These are phyloP conservation scores for Caiman crocodilus DNA, from an alignment of 2,797 vertebrate species.

Conservation along the genomic window DNA sequence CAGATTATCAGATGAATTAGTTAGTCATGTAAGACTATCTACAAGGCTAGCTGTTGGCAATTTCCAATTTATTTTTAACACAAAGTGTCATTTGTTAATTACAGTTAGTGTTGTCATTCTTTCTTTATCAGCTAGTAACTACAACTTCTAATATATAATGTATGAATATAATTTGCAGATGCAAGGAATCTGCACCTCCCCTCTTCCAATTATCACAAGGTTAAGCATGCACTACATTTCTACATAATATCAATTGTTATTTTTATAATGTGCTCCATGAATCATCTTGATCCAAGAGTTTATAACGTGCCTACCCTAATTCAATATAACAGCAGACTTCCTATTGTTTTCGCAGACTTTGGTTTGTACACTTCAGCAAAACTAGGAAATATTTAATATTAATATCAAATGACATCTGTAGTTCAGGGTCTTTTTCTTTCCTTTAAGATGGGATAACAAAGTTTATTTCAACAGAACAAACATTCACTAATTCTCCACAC, in stretches of 20 bases:
- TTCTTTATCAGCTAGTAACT: background rate
- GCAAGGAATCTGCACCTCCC: background rate
- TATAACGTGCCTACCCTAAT: background rate
- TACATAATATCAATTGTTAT: background rate
- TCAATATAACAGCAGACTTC: background rate
- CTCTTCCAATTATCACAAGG: background rate
- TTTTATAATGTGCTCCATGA: background rate
- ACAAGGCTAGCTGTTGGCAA: background rate
- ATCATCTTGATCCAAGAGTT: background rate
- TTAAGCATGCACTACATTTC: background rate
- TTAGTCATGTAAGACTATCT: background rate
- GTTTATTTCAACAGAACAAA: background rate
- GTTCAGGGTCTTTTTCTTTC: background rate
- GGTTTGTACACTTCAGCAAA: background rate
- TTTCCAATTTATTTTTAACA: constrained; percentile 25
- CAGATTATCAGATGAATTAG: background rate
- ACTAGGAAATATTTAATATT: background rate
- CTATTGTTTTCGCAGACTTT: background rate
- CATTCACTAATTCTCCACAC: background rate
- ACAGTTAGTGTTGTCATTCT: background rate
- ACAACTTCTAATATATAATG: background rate
- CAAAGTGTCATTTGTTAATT: constrained; percentile 1
- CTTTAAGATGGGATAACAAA: background rate
- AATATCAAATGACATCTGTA: background rate
- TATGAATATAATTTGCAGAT: background rate